Base-by-base conservation (phyloP, 2,113 vertebrate genomes). In the Gnathonemus echidnorhynchus region DNA sequence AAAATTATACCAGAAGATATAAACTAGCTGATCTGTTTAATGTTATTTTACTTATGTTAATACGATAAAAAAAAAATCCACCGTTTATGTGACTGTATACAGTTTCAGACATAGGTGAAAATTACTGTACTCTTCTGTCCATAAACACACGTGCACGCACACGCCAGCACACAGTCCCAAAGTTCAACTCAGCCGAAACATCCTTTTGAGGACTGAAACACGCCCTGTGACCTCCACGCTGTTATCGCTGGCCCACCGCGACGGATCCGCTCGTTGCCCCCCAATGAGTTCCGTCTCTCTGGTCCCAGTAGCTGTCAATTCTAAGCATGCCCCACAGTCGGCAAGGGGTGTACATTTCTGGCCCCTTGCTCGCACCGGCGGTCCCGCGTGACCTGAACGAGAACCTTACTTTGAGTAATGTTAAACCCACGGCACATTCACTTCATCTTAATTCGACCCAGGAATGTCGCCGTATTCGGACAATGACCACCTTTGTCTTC, bases 111-210 rank as follows among this genome's bases (percentile, higher is more conserved):
- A 45, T 85, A 53, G 80, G 86, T 90, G 53, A 90, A 74, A 24
- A 88, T 39, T 88, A 49, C 45, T 7, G 21, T 86, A 8, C 84
- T 27, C 13, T 46, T 21, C 88, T n/a, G 17, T 66, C 24, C 62
- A 31, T 62, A 52, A 10, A n/a, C 48, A 50, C 31, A 89, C 46
- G 21, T 87, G 85, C 80, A 46, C 9, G 17, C 21, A 85, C 83
- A 87, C 27, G 11, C 21, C 21, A 15, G 21, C 46, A 27, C 42
- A 49, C 83, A 86, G 21, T 42, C 17, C 39, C 27, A 5, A 45
- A 53, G 85, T 49, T 17, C 86, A 62, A 46, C 58, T 88, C 88
- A 90, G 86, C 90, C 86, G 15, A 10, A 90, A 83, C 89, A 90
- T 86, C 88, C 88, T 86, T 24, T 19, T 24, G 5, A 84, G 83